phyloP scores from a whole-genome alignment of 2,113 vertebrate genomes.

The Sorex araneus region DNA sequence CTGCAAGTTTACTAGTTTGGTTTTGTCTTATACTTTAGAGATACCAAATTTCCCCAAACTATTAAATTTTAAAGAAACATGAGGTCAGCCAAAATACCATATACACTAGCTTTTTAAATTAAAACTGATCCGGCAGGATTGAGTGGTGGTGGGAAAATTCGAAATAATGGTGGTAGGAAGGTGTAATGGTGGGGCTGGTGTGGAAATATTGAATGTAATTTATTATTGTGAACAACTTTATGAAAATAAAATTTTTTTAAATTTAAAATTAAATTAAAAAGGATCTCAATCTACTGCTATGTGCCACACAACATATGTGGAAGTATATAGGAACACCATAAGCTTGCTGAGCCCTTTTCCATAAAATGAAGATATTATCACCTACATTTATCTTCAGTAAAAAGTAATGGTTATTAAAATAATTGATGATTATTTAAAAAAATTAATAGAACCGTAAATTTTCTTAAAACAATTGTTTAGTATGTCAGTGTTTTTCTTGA shows the following conservation, averaged over 20 bases:
- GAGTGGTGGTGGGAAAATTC: too few relatives aligned
- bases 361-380: slow-evolving; percentile 33
- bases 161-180: too few relatives aligned
- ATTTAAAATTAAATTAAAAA: neutral
- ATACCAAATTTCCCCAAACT: slow-evolving; percentile 24
- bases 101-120: neutral
- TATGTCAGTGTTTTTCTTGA: neutral
- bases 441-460: neutral
- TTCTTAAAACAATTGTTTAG: neutral
- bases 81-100: neutral
- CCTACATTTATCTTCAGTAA: neutral
- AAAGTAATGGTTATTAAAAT: neutral
- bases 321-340: neutral
- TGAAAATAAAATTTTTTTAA: too few relatives aligned
- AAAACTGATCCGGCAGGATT: too few relatives aligned
- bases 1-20: slow-evolving; percentile 7
- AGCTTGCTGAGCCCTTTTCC: neutral
- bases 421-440: neutral
- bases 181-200: too few relatives aligned
- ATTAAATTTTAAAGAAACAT: slow-evolving; percentile 1
- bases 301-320: neutral
- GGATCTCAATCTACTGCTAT: neutral
- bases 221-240: too few relatives aligned
- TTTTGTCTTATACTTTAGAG: neutral
- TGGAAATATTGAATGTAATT: too few relatives aligned